Evolutionary conservation across 2,888 invertebrate species (phyloP).

Genomic region (Oscheius sp.): DNA sequence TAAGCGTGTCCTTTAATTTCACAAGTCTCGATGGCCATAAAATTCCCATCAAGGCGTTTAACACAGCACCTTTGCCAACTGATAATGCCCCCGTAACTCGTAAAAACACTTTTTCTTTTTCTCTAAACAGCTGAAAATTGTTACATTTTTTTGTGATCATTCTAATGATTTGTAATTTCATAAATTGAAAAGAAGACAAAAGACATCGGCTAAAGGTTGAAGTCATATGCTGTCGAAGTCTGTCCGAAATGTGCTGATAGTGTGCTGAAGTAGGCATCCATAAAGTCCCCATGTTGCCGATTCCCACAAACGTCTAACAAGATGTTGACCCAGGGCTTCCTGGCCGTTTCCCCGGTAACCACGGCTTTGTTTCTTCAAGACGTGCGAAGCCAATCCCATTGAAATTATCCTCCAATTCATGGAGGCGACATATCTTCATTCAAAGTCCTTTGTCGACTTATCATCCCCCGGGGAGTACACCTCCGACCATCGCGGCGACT

Average conservation of each 20-base stretch:
- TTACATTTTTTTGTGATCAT: no score
- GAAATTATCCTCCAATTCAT: conserved; percentile 9
- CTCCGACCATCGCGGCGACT: no score
- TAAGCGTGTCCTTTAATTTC: no score
- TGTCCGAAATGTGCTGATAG: conserved; percentile 22
- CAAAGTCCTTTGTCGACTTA: not conserved
- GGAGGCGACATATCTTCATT: not conserved
- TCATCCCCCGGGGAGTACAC: no score
- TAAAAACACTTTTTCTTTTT: not conserved
- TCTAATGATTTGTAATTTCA: no score
- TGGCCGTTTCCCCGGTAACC: conserved; percentile 22
- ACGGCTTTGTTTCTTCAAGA: conserved; percentile 21
- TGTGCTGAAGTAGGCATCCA: conserved; percentile 16
- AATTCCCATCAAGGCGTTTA: no score
- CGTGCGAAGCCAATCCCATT: not conserved
- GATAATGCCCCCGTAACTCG: no score
- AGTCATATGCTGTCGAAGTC: not conserved
- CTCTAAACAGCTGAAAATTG: no score
- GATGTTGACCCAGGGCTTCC: not conserved
- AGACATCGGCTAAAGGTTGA: not conserved
- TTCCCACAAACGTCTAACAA: not conserved
- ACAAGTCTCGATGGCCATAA: no score
- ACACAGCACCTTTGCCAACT: no score
- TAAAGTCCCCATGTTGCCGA: conserved; percentile 6
- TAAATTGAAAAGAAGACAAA: not conserved